Evolutionary conservation across 2,113 vertebrate species (phyloP).

Genomic region (Panthera tigris): DNA sequence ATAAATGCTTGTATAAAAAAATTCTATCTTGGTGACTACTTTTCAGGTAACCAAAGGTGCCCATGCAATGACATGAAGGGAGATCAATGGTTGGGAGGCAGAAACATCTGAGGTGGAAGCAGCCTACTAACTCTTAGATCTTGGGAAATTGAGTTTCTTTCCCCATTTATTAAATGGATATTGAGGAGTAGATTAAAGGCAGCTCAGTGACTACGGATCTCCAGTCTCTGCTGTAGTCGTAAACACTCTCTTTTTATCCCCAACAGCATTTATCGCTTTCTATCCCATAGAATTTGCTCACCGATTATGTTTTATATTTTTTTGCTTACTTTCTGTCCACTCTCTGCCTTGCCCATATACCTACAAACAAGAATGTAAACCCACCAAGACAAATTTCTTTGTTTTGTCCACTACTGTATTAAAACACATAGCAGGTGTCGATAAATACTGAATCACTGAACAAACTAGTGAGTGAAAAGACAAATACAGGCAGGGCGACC

Average conservation of each 20-base stretch:
- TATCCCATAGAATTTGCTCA: background rate
- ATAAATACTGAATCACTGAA: background rate
- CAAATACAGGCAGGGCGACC: background rate
- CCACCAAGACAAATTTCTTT: background rate
- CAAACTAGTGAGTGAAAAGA: background rate
- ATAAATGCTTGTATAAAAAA: background rate
- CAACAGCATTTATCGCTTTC: background rate
- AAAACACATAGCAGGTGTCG: background rate
- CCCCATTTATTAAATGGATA: background rate
- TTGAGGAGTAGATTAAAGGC: background rate
- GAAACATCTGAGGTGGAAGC: background rate
- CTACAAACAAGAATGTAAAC: background rate
- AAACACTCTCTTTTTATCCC: background rate
- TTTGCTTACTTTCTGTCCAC: background rate
- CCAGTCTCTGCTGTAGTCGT: background rate
- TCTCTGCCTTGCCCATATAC: fast-evolving
- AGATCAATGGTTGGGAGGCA: background rate
- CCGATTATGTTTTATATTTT: background rate
- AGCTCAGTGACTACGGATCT: background rate
- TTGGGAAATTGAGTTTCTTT: background rate
- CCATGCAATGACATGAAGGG: background rate
- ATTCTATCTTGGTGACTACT: background rate
- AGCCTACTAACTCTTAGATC: background rate
- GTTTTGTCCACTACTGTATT: background rate
- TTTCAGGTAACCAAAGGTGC: background rate